Conservation (phyloP, 1,140 invertebrate species). For the Neodiprion lecontei region DNA sequence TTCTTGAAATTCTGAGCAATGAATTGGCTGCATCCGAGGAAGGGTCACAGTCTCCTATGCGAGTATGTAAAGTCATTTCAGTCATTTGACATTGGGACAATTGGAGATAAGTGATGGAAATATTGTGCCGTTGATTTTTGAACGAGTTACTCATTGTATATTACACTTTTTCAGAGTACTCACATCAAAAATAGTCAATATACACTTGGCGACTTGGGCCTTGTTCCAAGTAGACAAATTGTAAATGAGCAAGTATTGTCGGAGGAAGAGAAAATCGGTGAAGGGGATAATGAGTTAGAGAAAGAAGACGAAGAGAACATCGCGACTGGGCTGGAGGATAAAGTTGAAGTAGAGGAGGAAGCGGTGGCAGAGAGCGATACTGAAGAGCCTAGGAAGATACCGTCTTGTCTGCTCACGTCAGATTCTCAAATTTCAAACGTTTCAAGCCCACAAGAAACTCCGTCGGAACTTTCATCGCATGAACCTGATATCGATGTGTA, state of each 20-base stretch:
- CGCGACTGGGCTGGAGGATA: conserved; percentile 11
- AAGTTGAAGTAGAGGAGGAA: conserved; percentile 13
- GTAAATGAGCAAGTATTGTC: background rate
- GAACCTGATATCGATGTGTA: too few species aligned
- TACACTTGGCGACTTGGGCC: background rate
- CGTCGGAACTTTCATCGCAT: background rate
- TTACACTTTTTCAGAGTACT: background rate
- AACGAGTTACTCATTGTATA: background rate
- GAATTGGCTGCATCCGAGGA: conserved; percentile 8
- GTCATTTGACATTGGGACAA: too few species aligned
- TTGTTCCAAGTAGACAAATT: conserved; percentile 4
- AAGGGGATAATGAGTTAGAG: background rate
- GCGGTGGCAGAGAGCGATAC: conserved; percentile 8
- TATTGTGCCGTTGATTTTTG: too few species aligned
- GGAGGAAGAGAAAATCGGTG: background rate
- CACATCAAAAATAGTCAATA: background rate
- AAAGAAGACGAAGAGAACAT: background rate
- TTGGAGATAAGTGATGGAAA: too few species aligned
- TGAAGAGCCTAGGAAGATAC: background rate
- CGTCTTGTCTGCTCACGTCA: conserved; percentile 1
- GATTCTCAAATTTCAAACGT: background rate
- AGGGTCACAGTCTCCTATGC: background rate
- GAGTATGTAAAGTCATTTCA: background rate
- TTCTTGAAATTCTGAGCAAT: conserved; percentile 40
- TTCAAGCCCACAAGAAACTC: background rate